Base-by-base conservation (phyloP, 2,888 invertebrate species). In the Drosophila birchii region DNA sequence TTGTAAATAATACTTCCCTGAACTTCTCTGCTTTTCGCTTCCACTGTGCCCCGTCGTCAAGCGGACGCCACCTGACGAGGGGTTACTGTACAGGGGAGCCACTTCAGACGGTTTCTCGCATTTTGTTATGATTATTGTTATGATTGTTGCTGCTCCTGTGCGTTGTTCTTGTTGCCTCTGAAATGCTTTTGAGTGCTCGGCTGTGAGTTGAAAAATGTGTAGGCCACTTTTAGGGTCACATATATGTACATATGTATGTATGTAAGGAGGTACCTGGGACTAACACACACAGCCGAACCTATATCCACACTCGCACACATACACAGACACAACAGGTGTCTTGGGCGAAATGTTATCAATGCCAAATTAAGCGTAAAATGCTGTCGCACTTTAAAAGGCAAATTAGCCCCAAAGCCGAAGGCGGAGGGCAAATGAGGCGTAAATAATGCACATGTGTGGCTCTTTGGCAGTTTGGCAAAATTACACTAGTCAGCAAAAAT, bases 101-200 rank as follows among this genome's bases (percentile, higher is more conserved):
- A 43, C 85, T 70, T 78, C 68, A 75, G 69, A 68, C 53, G 32
- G 72, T 54, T 69, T 67, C 67, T 63, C 59, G 55, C 79, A 81
- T 85, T 88, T 69, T 66, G 84, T 88, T 86, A 82, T 82, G 82
- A 88, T 82, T 88, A 82, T 88, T 82, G 84, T 78, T 88, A 80
- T 82, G 66, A 63, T 56, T 78, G 58, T 78, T 64, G 70, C 47
- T 58, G 71, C 11, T 67, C 12, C 45, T 18, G 38, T 26, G 20
- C n/a, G 39, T 64, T 49, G 60, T 49, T 60, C 32, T 51, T 64
- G 44, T 62, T 53, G 51, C 55, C 69, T 34, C 77, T 66, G 62
- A 74, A 87, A 82, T 76, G 82, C 72, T 61, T 73, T 71, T 76
- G 59, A 69, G 59, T 64, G 75, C 61, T 78, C 63, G 62, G 63